Evolutionary conservation across 2,113 vertebrate genomes (phyloP).

Genomic region (Ovis canadensis): DNA sequence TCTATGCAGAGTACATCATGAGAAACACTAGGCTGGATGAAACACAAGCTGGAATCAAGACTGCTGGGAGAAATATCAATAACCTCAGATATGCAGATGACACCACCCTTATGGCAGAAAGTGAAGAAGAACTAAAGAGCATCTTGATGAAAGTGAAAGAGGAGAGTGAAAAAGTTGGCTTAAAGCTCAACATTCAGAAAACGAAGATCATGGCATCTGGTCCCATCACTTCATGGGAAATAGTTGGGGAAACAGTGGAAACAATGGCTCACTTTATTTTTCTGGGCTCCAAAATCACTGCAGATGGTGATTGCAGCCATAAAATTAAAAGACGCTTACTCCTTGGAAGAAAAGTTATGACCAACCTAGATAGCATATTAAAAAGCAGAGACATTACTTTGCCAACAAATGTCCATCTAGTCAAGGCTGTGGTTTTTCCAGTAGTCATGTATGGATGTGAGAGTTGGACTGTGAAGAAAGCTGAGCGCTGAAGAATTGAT

Average conservation of each 20-base stretch:
- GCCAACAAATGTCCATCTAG: not conserved
- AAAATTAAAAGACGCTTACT: not conserved
- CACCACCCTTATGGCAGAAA: not conserved
- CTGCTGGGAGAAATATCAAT: fast-evolving
- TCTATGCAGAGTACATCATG: not conserved
- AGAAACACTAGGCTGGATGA: not conserved
- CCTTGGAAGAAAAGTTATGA: not conserved
- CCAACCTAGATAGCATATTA: not conserved
- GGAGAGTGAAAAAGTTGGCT: not conserved
- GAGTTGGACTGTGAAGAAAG: not conserved
- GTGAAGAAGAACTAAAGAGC: not conserved
- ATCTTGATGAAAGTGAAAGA: not conserved
- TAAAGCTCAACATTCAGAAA: not conserved
- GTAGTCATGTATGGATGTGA: not conserved
- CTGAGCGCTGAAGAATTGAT: fast-evolving
- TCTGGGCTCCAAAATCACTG: not conserved
- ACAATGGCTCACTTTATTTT: not conserved
- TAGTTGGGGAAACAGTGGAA: not conserved
- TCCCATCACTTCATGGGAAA: not conserved
- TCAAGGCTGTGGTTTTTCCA: not conserved
- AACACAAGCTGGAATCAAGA: not conserved
- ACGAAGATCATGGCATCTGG: not conserved
- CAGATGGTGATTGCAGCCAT: not conserved
- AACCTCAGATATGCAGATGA: not conserved
- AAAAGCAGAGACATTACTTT: not conserved